These are phyloP conservation scores for Aphelenchoides besseyi DNA, from an alignment of 1,140 invertebrate species.

Conservation along the genomic window DNA sequence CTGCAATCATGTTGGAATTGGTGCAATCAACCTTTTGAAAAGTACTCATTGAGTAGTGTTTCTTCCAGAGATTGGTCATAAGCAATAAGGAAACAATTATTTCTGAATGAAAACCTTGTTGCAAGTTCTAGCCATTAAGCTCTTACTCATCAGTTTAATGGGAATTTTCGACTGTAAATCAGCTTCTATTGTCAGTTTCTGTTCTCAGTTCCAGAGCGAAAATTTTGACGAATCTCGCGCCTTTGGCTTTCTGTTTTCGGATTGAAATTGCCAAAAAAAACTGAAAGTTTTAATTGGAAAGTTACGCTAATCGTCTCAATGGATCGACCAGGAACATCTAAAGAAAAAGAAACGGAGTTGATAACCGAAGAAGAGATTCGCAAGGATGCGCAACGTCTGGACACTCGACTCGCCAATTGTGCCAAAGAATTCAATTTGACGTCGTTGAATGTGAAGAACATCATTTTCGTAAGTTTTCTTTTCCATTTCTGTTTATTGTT, in stretches of 20 bases:
- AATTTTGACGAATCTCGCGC: background rate
- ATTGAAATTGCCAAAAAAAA: background rate
- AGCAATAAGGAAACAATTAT: no score
- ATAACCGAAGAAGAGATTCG: slow-evolving; percentile 6
- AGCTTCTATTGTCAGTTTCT: no score
- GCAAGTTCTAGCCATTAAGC: no score
- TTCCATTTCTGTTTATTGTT: background rate
- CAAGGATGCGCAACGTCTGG: background rate
- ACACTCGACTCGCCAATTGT: slow-evolving; percentile 28
- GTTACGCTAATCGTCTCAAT: background rate
- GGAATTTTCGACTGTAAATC: no score
- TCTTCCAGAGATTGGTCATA: no score
- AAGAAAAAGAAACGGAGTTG: background rate
- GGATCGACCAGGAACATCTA: background rate
- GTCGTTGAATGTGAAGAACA: slow-evolving; percentile 44
- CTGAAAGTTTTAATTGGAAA: background rate
- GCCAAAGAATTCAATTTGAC: slow-evolving; percentile 41
- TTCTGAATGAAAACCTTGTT: no score
- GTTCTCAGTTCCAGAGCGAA: no score
- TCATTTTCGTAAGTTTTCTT: slow-evolving; percentile 42
- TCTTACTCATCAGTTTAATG: no score
- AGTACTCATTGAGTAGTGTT: no score
- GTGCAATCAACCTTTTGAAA: no score
- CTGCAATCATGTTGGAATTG: no score
- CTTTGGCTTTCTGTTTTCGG: background rate